Conservation (phyloP, 2,113 vertebrate genomes). For the Elgaria multicarinata region DNA sequence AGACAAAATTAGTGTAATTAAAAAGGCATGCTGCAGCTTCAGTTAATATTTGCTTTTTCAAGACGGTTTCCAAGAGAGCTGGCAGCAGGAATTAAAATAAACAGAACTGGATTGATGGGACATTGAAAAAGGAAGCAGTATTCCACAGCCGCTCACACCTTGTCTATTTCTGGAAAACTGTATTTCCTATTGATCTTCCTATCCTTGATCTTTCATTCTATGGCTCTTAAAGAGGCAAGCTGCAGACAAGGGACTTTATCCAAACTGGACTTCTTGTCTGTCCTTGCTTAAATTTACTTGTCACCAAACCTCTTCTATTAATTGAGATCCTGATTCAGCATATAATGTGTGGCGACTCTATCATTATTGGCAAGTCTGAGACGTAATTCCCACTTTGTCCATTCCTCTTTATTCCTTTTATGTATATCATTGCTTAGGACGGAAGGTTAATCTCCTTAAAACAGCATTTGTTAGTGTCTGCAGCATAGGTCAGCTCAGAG, state of each 20-base stretch:
- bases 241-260: conserved; percentile 4
- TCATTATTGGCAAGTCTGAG: background rate
- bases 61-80: conserved; percentile 69
- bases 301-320: background rate
- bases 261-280: background rate
- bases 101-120: conserved; percentile 71
- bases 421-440: background rate
- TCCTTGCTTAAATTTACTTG: conserved; percentile 13
- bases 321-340: conserved; percentile 1
- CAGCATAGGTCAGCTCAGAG: background rate
- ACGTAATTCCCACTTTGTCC: accelerated
- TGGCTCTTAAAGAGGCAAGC: conserved; percentile 44
- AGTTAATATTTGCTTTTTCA: conserved; percentile 64
- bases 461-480: background rate
- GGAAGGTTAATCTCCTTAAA: background rate
- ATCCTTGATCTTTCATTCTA: conserved; percentile 34
- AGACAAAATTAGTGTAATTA: conserved; percentile 69
- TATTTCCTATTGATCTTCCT: conserved; percentile 61
- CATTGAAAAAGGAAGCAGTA: conserved; percentile 74
- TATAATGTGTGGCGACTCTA: background rate
- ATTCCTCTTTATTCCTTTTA: background rate
- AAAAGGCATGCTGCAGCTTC: conserved; percentile 68
- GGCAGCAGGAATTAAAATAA: conserved; percentile 76
- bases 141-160: conserved; percentile 68
- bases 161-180: conserved; percentile 66